phyloP scores from a whole-genome alignment of 1,140 invertebrate species.

The Eueides isabella region DNA sequence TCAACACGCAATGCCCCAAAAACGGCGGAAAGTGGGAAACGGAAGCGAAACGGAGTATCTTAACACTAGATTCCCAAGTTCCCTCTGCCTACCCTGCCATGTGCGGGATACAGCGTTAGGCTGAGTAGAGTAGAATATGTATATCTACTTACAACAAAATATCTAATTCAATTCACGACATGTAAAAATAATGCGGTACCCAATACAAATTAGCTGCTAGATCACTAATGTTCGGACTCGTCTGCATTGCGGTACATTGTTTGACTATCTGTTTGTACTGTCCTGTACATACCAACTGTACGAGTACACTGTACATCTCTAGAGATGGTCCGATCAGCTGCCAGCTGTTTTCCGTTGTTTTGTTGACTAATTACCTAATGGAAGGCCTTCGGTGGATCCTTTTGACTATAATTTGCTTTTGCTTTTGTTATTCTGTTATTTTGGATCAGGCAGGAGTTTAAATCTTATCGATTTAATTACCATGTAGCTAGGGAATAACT shows the following conservation, averaged over 20 bases:
- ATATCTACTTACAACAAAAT: not conserved
- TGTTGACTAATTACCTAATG: constrained; percentile 37
- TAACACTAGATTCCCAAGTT: not conserved
- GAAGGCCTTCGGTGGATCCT: constrained; percentile 15
- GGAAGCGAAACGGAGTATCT: not conserved
- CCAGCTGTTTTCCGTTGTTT: constrained; percentile 33
- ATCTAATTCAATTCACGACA: constrained; percentile 15
- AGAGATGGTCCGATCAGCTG: constrained; percentile 36
- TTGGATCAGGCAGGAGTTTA: not conserved
- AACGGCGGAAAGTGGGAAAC: too few species aligned
- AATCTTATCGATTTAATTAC: not conserved
- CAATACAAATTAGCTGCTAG: constrained; percentile 33
- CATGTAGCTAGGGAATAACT: not conserved
- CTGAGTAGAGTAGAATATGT: not conserved
- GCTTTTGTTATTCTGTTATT: constrained; percentile 13
- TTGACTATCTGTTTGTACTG: constrained; percentile 28
- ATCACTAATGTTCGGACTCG: constrained; percentile 31
- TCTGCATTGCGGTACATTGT: constrained; percentile 38
- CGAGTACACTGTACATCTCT: not conserved
- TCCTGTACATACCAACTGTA: constrained; percentile 9
- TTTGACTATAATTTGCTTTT: constrained; percentile 20
- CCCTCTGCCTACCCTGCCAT: not conserved
- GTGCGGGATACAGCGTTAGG: not conserved
- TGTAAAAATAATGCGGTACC: constrained; percentile 29
- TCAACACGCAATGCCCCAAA: too few species aligned